Conservation (phyloP, 2,888 invertebrate genomes). For the Sabatieria punctata region DNA sequence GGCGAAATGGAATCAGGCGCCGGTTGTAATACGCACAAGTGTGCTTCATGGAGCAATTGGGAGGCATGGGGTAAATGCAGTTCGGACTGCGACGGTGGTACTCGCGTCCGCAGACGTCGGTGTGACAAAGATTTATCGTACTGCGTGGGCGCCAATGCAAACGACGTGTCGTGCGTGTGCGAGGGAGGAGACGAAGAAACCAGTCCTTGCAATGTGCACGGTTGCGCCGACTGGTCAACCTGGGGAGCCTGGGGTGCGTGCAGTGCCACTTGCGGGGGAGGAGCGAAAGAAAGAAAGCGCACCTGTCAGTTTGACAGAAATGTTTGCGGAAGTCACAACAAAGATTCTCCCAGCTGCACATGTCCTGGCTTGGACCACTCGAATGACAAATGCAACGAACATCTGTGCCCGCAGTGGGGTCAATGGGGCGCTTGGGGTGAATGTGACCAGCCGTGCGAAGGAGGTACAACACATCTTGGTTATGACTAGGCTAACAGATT, state of each 20-base stretch:
- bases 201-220: too few species aligned
- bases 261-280: too few species aligned
- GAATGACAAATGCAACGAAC: not conserved
- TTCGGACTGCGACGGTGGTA: not conserved
- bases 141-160: not conserved
- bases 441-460: too few species aligned
- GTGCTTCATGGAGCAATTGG: slow-evolving; percentile 8
- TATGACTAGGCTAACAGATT: too few species aligned
- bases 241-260: too few species aligned
- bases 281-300: too few species aligned
- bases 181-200: not conserved
- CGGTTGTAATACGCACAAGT: not conserved
- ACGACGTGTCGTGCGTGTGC: not conserved
- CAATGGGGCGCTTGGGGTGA: not conserved
- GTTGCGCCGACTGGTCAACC: too few species aligned
- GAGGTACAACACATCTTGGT: too few species aligned
- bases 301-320: too few species aligned
- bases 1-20: not conserved
- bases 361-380: not conserved
- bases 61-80: not conserved
- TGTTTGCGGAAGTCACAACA: not conserved
- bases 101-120: not conserved
- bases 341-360: not conserved
- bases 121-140: not conserved
- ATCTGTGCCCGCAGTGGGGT: not conserved